These are phyloP conservation scores for Tauraco erythrolophus DNA, from an alignment of 2,113 vertebrate genomes.

Conservation along the genomic window DNA sequence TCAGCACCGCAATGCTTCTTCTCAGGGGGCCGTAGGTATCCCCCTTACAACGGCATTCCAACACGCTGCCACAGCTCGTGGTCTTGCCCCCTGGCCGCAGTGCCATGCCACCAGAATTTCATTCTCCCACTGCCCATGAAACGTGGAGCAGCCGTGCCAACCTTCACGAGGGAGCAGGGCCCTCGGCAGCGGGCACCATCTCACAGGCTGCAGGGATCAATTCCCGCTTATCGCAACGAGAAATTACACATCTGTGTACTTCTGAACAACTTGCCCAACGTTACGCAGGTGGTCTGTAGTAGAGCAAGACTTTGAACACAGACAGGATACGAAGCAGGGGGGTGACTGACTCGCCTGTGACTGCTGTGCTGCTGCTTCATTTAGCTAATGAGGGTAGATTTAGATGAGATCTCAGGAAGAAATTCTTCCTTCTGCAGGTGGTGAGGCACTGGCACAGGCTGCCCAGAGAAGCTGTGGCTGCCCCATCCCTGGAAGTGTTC, in stretches of 20 bases:
- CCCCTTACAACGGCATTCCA: too few relatives aligned
- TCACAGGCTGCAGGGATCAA: too few relatives aligned
- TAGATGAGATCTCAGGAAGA: too few relatives aligned
- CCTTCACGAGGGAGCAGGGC: not conserved
- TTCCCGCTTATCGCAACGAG: not conserved
- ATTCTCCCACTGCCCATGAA: not conserved
- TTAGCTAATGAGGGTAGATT: too few relatives aligned
- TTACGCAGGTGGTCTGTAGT: fast-evolving
- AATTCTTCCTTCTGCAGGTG: too few relatives aligned
- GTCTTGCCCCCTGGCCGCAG: too few relatives aligned
- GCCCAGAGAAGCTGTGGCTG: too few relatives aligned
- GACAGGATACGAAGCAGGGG: not conserved
- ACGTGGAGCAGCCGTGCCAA: not conserved
- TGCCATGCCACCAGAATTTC: not conserved
- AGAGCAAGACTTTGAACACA: not conserved
- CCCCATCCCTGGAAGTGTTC: too few relatives aligned
- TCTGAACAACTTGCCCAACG: too few relatives aligned
- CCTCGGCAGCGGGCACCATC: not conserved
- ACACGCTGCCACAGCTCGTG: not conserved
- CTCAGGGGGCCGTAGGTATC: too few relatives aligned
- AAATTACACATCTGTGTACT: fast-evolving
- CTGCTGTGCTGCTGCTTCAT: not conserved
- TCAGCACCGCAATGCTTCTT: fast-evolving
- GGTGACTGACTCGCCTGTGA: not conserved
- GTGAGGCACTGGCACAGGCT: too few relatives aligned